Evolutionary conservation across 2,797 vertebrate species (phyloP), one percentile per base, ranked within the genome.

Genomic region (Nothura maculosa): DNA sequence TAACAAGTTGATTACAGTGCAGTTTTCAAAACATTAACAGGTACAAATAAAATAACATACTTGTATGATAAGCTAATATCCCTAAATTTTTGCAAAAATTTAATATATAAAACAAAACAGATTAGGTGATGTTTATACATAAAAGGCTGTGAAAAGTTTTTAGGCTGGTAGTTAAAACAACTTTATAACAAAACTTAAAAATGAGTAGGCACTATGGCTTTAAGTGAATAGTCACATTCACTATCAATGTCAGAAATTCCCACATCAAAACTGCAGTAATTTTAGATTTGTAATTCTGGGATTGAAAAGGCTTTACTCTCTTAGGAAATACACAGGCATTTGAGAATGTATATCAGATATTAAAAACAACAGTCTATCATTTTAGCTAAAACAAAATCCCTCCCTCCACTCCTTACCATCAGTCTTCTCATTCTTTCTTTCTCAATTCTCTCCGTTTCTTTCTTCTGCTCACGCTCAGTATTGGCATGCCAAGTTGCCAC

Each of bases 391-490:
- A 47, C 21, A 47, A 42, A 42, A 61, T 30, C 47, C 47, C 60
- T 32, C 63, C 97, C 34, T 45, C 43, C 20, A 48, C 48, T 75
- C 58, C 20, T 97, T 96, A 99, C 99, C 99, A 99, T 99, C 7
- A 99, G 97, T 38, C 98, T 98, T 94, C 98, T 98, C 99, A 99
- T 99, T 83, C 99, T 98, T 97, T 99, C 99, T 95, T 99, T 99
- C 96, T 99, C 99, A 2, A 99, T 99, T 45, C 99, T 97, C 92
- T 99, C 99, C 0, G 98, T 99, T 97, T 99, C 99, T 87, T 99
- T 99, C 96, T 99, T 99, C 96, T 99, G 99, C 45, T 99, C 99
- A n/a, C 99, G 97, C 93, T 99, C 99, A 0, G 99, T 99, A 97
- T 99, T 99, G 85, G 99, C 99, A 81, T 99, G 99, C 99, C 99